Evolutionary conservation across 1,140 invertebrate species (phyloP).

Genomic region (Tachypleus tridentatus): DNA sequence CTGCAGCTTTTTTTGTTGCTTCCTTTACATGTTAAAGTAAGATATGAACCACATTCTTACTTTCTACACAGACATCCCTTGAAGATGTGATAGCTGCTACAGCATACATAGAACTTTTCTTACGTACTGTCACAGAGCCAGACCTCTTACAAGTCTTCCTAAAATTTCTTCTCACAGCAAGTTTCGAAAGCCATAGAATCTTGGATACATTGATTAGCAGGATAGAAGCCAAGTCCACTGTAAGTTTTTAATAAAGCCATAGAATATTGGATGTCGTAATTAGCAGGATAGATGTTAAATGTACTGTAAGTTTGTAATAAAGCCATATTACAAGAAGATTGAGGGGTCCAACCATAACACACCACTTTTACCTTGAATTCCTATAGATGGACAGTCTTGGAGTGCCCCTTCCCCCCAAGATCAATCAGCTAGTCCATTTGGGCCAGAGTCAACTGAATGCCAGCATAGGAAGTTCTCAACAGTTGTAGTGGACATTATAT

Average conservation of each 20-base stretch:
- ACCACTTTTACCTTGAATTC: too few relatives aligned
- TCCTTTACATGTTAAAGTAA: too few relatives aligned
- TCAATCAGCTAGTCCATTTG: too few relatives aligned
- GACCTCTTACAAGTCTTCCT: slow-evolving; percentile 68
- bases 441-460: too few relatives aligned
- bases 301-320: slow-evolving; percentile 47
- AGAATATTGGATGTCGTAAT: slow-evolving; percentile 64
- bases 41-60: too few relatives aligned
- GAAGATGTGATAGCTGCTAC: slow-evolving; percentile 81
- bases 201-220: slow-evolving; percentile 63
- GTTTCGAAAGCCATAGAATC: slow-evolving; percentile 64
- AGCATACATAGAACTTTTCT: slow-evolving; percentile 77
- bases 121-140: slow-evolving; percentile 73
- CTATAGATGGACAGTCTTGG: too few relatives aligned
- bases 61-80: slow-evolving; percentile 41
- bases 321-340: slow-evolving; percentile 35
- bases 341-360: too few relatives aligned
- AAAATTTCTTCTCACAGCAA: slow-evolving; percentile 69
- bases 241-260: slow-evolving; percentile 46
- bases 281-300: slow-evolving; percentile 53
- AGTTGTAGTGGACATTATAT: too few relatives aligned
- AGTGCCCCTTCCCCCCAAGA: too few relatives aligned
- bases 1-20: too few relatives aligned
- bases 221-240: slow-evolving; percentile 56
- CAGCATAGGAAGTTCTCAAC: too few relatives aligned